A percentile compares a stretch with the other conserved stretches of the same genome.
Conservation (phyloP, 2,797 vertebrate genomes). For the Gephyroberyx darwinii region DNA sequence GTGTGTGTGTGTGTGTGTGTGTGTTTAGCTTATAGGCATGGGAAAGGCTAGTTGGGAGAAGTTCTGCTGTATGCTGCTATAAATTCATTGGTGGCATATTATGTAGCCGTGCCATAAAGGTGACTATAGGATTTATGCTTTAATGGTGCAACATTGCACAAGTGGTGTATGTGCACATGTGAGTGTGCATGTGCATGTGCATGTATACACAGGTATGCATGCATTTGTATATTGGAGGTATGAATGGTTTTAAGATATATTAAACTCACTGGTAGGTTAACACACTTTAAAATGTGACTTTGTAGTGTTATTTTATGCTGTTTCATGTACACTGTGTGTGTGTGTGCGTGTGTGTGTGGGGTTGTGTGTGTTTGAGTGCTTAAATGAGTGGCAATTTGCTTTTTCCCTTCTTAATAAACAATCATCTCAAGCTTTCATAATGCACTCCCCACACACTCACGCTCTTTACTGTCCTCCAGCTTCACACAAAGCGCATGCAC, state of each 20-base stretch:
- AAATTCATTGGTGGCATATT: neutral
- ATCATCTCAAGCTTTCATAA: slow-evolving; percentile 37
- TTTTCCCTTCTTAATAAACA: slow-evolving; percentile 31
- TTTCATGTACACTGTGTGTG: slow-evolving; percentile 5
- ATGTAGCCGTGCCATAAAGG: neutral
- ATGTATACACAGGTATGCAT: neutral
- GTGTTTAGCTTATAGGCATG: neutral
- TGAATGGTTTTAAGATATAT: neutral
- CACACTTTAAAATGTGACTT: too few species aligned
- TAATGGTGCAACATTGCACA: neutral
- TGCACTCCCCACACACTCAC: neutral
- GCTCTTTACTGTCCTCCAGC: too few species aligned
- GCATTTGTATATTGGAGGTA: neutral
- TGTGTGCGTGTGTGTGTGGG: neutral
- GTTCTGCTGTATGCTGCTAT: neutral
- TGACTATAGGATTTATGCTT: neutral
- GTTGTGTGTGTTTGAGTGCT: neutral
- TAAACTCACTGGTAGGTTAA: too few species aligned
- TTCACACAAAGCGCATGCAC: too few species aligned
- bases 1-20: slow-evolving; percentile 6
- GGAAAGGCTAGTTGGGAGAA: neutral
- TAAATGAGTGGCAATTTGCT: slow-evolving; percentile 18
- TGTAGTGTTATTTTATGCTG: too few species aligned
- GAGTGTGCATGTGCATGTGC: slow-evolving; percentile 3
- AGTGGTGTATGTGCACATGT: slow-evolving; percentile 18